A percentile compares a stretch with the other conserved stretches of the same genome.
These are phyloP conservation scores for Copidosoma floridanum DNA, from an alignment of 1,140 invertebrate genomes.

Conservation along the genomic window DNA sequence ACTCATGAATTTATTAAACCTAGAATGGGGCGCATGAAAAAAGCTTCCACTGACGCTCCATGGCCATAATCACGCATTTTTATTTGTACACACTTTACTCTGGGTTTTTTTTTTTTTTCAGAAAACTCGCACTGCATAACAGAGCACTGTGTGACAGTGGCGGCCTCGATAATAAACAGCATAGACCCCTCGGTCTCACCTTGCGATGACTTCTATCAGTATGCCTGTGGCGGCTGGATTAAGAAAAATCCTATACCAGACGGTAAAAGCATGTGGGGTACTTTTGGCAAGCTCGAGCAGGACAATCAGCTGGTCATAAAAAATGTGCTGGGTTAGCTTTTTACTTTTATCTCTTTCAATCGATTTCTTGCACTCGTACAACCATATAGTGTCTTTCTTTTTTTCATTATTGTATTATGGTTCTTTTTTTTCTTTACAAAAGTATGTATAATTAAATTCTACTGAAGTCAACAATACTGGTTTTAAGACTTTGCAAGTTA, in stretches of 20 bases:
- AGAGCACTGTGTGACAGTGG: constrained; percentile 80
- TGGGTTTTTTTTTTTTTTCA: constrained; percentile 22
- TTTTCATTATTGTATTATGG: no score
- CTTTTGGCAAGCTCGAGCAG: constrained; percentile 90
- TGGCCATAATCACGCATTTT: no score
- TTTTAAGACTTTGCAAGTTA: no score
- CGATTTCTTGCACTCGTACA: no score
- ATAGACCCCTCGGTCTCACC: constrained; percentile 80
- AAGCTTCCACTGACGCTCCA: no score
- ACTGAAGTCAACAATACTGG: neutral
- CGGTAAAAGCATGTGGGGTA: constrained; percentile 91
- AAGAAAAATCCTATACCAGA: constrained; percentile 88
- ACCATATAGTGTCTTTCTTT: no score
- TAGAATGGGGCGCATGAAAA: no score
- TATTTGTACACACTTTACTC: no score
- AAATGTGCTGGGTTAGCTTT: constrained; percentile 83
- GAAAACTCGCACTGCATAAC: constrained; percentile 68
- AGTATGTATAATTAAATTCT: no score
- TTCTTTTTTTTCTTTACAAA: no score
- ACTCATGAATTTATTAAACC: no score
- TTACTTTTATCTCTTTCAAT: no score
- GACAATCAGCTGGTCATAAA: constrained; percentile 91
- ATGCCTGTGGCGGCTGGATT: constrained; percentile 91
- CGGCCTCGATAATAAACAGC: constrained; percentile 79
- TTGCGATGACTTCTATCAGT: constrained; percentile 94